Evolutionary conservation across 1,140 invertebrate genomes (phyloP).

Genomic region (Heterodera schachtii): DNA sequence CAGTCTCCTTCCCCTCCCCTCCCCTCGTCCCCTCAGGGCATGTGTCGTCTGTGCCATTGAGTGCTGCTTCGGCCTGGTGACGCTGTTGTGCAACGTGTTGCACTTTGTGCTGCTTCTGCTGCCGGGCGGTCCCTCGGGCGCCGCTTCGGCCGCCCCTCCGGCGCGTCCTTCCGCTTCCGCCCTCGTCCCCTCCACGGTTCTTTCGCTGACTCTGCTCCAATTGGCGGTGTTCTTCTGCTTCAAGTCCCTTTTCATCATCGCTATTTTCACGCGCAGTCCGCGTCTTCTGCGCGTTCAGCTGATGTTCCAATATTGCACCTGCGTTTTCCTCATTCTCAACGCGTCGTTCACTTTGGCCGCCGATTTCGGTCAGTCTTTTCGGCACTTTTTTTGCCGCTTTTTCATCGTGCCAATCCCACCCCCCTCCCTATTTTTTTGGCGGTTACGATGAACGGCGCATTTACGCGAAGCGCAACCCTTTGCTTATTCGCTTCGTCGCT

Average conservation of each 20-base stretch:
- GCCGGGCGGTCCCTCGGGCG: neutral
- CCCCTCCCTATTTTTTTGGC: neutral
- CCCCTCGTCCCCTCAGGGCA: constrained; percentile 40
- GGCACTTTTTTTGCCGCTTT: neutral
- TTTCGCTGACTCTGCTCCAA: constrained; percentile 54
- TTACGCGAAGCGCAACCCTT: constrained; percentile 51
- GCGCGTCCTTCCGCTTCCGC: constrained; percentile 3
- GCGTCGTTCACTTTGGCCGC: constrained; percentile 61
- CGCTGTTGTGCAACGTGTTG: constrained; percentile 57
- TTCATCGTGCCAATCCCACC: neutral
- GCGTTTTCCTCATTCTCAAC: constrained; percentile 60
- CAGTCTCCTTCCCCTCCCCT: too few species aligned
- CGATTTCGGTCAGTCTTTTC: constrained; percentile 50
- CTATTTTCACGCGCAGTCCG: constrained; percentile 47
- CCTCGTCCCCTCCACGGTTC: constrained; percentile 43
- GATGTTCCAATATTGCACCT: constrained; percentile 62
- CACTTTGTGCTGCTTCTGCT: constrained; percentile 52
- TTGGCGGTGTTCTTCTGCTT: constrained; percentile 56
- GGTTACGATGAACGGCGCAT: constrained; percentile 59
- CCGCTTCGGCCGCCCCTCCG: too few species aligned
- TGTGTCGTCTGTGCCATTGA: constrained; percentile 60
- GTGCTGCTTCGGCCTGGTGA: constrained; percentile 54
- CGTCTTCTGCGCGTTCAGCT: constrained; percentile 57
- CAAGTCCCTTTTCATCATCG: constrained; percentile 58
- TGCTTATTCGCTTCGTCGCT: constrained; percentile 57